Conservation (phyloP, 2,888 invertebrate species). For the Rhaphigaster nebulosa region DNA sequence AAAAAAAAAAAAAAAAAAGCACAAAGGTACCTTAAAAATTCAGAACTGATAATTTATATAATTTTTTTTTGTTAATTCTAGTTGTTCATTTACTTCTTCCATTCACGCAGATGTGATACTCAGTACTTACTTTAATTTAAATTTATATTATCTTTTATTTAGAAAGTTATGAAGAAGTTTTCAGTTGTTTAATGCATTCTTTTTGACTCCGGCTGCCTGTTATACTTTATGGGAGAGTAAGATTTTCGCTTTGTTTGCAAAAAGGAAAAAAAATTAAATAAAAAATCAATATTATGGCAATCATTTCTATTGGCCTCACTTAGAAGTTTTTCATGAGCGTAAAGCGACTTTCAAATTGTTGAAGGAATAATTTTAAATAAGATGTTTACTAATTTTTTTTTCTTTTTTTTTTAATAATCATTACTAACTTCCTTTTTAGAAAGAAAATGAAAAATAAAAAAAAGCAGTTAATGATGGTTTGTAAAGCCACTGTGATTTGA, state of each 20-base stretch:
- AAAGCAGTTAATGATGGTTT: slow-evolving; percentile 55
- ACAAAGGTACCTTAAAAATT: slow-evolving; percentile 56
- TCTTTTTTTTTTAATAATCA: neutral
- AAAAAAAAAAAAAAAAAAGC: slow-evolving; percentile 40
- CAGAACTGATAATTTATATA: slow-evolving; percentile 54
- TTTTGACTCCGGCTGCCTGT: slow-evolving; percentile 28
- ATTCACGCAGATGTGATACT: slow-evolving; percentile 54
- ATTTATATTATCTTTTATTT: slow-evolving; percentile 29
- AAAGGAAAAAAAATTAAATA: neutral
- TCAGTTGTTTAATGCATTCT: slow-evolving; percentile 12
- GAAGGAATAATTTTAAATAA: neutral
- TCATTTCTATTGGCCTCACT: slow-evolving; percentile 34
- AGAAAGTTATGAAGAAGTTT: neutral
- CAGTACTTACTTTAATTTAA: slow-evolving; percentile 54
- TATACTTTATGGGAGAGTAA: neutral
- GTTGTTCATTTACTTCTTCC: slow-evolving; percentile 57
- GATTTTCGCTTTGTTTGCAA: slow-evolving; percentile 15
- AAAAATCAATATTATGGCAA: slow-evolving; percentile 20
- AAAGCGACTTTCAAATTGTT: neutral
- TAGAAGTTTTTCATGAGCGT: neutral
- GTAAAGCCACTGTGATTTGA: slow-evolving; percentile 57
- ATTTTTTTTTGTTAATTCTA: slow-evolving; percentile 5
- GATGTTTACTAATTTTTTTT: slow-evolving; percentile 35
- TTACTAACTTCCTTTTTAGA: slow-evolving; percentile 53
- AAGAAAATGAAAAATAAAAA: slow-evolving; percentile 53